Base-by-base conservation (phyloP, 2,888 invertebrate species). In the Fragum sueziense region DNA sequence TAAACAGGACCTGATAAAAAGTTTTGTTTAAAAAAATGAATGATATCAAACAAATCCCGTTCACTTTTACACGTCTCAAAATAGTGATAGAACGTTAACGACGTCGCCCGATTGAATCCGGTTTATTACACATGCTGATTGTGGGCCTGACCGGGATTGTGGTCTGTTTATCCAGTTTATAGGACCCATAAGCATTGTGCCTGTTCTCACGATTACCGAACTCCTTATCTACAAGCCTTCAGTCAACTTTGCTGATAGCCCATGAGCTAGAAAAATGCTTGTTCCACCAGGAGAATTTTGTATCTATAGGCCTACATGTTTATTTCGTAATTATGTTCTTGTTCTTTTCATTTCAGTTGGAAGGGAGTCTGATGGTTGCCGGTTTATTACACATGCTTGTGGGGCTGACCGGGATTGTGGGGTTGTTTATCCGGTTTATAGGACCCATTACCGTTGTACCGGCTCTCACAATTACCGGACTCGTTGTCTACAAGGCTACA, bases 371-470 rank as follows among this genome's bases (percentile, higher is more conserved):
- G n/a, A 87, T 89, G 82, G 73, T 86, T 22, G 86, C 87, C 3
- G 87, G 87, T 0, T 76, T 67, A 22, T 9, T 88, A 2, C 88
- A 89, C 59, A 79, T 82, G 57, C 27, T 86, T 11, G 74, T 87
- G 9, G 89, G 89, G 1, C 41, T 85, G 7, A 84, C 86, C 0
- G 89, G 88, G 11, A 37, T 87, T 4, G 87, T 86, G 0, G 87
- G 88, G 0, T 67, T 95, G 31, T 90, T 97, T 68, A 93, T 97
- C 0, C 95, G 95, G 62, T 96, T 95, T 89, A 96, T 97, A 68
- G 96, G 97, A 0, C 97, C 97, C 0, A 92, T 97, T 74, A 96
- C 97, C 0, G 96, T 97, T 70, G 96, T 95, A 0, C 97, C 97
- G 0, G 96, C 97, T 0, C 96, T 97, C 6, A 95, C 96, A 0